Conservation (phyloP, 1,140 invertebrate genomes). For the Drosophila novamexicana region DNA sequence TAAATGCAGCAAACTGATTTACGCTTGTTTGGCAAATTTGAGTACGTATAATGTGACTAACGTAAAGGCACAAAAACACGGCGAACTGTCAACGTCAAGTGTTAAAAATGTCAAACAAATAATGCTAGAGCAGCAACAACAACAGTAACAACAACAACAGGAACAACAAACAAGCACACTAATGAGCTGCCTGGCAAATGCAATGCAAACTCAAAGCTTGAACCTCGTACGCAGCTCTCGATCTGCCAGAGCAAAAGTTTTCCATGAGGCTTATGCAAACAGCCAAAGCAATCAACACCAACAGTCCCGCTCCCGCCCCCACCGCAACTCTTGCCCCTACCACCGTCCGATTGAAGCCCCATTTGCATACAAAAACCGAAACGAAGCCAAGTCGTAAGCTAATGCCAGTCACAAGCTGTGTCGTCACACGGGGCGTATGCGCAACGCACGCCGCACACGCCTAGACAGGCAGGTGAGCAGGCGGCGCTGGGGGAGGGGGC, state of each 20-base stretch:
- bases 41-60: conserved; percentile 32
- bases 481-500: background rate
- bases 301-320: background rate
- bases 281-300: conserved; percentile 9
- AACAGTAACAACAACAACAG: conserved; percentile 19
- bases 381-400: conserved; percentile 38
- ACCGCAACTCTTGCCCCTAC: background rate
- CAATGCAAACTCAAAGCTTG: conserved; percentile 46
- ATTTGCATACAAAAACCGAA: conserved; percentile 68
- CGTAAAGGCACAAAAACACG: conserved; percentile 42
- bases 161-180: conserved; percentile 55
- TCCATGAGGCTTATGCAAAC: conserved; percentile 8
- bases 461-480: background rate
- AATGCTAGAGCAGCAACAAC: conserved; percentile 53
- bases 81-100: conserved; percentile 63
- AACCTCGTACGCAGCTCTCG: conserved; percentile 40
- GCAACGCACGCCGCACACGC: conserved; percentile 34
- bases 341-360: conserved; percentile 9
- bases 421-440: conserved; percentile 61
- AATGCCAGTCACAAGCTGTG: conserved; percentile 34
- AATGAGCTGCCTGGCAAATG: conserved; percentile 65
- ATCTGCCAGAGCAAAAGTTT: conserved; percentile 46
- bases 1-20: conserved; percentile 68
- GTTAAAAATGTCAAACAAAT: conserved; percentile 75
- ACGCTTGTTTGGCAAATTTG: conserved; percentile 60